Conservation (phyloP, 35 echinoderm and acorn worm genomes). For the Apostichopus parvimensis region DNA sequence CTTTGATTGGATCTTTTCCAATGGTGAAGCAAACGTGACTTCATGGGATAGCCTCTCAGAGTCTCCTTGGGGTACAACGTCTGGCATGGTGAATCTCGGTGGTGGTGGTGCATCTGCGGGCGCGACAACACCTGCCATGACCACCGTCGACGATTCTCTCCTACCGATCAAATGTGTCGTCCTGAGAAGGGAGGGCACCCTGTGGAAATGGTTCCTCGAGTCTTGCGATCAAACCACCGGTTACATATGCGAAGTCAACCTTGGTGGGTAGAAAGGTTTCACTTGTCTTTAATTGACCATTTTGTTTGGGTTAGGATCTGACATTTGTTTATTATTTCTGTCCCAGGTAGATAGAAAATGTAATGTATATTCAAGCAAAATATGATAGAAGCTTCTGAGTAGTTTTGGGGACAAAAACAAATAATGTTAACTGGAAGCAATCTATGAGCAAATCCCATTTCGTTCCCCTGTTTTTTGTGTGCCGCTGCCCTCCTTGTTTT, state of each 20-base stretch:
- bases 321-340: too few relatives aligned
- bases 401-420: too few relatives aligned
- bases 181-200: slow-evolving; percentile 42
- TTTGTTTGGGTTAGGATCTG: too few relatives aligned
- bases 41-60: slow-evolving; percentile 53
- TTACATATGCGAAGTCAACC: slow-evolving; percentile 82
- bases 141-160: neutral
- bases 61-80: slow-evolving; percentile 1
- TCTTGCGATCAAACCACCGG: slow-evolving; percentile 55
- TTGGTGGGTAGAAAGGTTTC: slow-evolving; percentile 42
- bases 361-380: too few relatives aligned
- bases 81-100: neutral
- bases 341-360: too few relatives aligned
- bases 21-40: slow-evolving; percentile 39
- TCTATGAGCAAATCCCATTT: too few relatives aligned
- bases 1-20: slow-evolving; percentile 71
- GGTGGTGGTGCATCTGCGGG: neutral
- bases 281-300: too few relatives aligned
- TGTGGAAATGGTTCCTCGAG: slow-evolving; percentile 59
- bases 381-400: too few relatives aligned
- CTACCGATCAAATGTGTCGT: slow-evolving; percentile 29
- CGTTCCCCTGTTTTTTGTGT: too few relatives aligned
- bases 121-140: neutral
- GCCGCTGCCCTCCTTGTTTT: too few relatives aligned
- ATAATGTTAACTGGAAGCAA: too few relatives aligned